A percentile compares a stretch with the other conserved stretches of the same genome.
These are phyloP conservation scores for Gambusia yucatana DNA, from an alignment of 2,797 vertebrate species.

Conservation along the genomic window DNA sequence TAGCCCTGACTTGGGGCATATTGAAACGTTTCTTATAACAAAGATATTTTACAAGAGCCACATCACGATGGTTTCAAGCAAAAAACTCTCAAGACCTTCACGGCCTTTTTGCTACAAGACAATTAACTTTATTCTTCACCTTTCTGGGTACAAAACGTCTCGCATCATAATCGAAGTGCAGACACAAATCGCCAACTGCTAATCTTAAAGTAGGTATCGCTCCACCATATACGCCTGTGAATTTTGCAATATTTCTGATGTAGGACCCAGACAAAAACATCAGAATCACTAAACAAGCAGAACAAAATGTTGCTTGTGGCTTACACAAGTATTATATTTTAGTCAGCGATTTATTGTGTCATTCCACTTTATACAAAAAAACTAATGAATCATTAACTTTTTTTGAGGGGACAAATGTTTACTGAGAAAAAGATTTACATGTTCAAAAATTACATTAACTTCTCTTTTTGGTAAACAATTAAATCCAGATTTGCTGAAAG, in stretches of 20 bases:
- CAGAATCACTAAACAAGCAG: background rate
- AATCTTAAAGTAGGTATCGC: no score
- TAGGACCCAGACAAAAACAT: background rate
- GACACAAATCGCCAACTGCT: no score
- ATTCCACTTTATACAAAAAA: background rate
- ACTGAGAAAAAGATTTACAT: background rate
- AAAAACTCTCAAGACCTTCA: background rate
- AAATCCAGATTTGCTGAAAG: background rate
- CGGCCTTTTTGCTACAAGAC: background rate
- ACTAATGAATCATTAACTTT: background rate
- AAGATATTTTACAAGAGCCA: background rate
- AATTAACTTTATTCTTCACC: background rate
- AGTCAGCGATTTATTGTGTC: background rate
- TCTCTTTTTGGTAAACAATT: background rate
- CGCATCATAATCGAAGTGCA: no score
- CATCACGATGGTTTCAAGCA: background rate
- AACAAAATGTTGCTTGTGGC: background rate
- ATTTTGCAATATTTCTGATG: background rate
- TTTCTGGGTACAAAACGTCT: no score
- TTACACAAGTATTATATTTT: background rate
- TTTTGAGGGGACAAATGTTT: background rate
- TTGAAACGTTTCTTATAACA: background rate
- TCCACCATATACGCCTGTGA: no score
- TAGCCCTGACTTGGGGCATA: background rate
- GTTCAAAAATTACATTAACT: background rate